These are phyloP conservation scores for Tachysurus fulvidraco DNA, from an alignment of 2,113 vertebrate species.

Conservation along the genomic window DNA sequence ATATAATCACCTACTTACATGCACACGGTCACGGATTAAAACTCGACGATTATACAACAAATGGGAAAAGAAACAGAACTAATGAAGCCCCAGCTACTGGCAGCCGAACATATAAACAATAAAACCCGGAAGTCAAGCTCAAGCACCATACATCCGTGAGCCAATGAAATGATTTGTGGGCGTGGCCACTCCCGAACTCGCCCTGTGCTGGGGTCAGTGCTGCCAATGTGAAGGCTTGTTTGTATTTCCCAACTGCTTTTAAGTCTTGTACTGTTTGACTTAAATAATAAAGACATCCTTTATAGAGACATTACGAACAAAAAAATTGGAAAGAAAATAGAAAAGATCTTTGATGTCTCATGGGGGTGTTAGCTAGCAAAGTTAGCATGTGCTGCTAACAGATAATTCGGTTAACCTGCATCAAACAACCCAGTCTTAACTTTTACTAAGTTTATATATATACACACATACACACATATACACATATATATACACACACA, in stretches of 20 bases:
- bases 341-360: not conserved
- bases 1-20: constrained; percentile 7
- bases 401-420: not conserved
- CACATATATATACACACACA: too few species aligned
- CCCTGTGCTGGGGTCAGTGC: not conserved
- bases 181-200: not conserved
- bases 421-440: too few species aligned
- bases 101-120: not conserved
- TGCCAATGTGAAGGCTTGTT: not conserved
- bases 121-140: constrained; percentile 4
- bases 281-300: not conserved
- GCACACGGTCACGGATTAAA: not conserved
- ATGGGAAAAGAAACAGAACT: not conserved
- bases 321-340: not conserved
- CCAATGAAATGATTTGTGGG: not conserved
- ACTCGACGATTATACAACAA: not conserved
- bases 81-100: not conserved
- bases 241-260: not conserved
- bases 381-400: not conserved
- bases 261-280: not conserved
- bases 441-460: too few species aligned
- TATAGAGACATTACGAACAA: not conserved
- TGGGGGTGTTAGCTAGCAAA: not conserved
- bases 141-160: not conserved
- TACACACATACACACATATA: too few species aligned